A percentile compares a stretch with the other conserved stretches of the same genome.
phyloP scores from a whole-genome alignment of 2,888 invertebrate genomes.

The Cremastinae sp. region DNA sequence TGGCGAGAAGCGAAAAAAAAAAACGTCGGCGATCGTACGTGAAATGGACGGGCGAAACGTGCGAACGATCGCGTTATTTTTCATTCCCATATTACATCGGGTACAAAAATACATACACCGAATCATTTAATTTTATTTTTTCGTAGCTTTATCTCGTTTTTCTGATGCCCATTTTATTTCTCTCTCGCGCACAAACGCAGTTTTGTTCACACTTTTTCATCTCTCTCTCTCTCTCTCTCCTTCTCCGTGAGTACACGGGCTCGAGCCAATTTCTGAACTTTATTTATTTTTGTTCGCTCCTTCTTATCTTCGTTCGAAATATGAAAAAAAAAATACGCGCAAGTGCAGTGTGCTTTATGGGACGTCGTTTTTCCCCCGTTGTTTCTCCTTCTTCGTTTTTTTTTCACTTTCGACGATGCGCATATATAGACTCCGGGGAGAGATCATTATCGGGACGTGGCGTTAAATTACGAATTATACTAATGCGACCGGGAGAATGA shows the following conservation, averaged over 20 bases:
- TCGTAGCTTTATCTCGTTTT: slow-evolving; percentile 29
- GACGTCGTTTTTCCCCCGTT: background rate
- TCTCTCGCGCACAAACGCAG: slow-evolving; percentile 17
- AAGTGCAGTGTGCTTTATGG: background rate
- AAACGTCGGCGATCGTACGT: slow-evolving; percentile 23
- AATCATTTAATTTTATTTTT: slow-evolving; percentile 29
- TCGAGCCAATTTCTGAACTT: too few species aligned
- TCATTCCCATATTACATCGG: slow-evolving; percentile 19
- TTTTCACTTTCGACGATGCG: slow-evolving; percentile 26
- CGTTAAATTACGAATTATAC: slow-evolving; percentile 60
- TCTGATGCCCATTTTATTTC: slow-evolving; percentile 20
- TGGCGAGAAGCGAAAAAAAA: slow-evolving; percentile 39
- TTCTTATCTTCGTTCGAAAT: too few species aligned
- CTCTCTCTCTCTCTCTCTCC: slow-evolving; percentile 28
- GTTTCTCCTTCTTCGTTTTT: slow-evolving; percentile 10
- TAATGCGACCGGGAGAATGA: slow-evolving; percentile 50
- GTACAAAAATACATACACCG: background rate
- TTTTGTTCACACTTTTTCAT: slow-evolving; percentile 31
- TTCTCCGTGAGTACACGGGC: background rate
- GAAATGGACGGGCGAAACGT: slow-evolving; percentile 65
- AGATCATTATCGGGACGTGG: slow-evolving; percentile 55
- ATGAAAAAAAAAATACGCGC: slow-evolving; percentile 20
- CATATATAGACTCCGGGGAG: slow-evolving; percentile 2
- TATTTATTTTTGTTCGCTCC: too few species aligned
- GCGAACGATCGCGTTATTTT: slow-evolving; percentile 56